Evolutionary conservation across 2,797 vertebrate species (phyloP), one percentile per base, ranked within the genome.

Genomic region (Pachyuromys duprasi): DNA sequence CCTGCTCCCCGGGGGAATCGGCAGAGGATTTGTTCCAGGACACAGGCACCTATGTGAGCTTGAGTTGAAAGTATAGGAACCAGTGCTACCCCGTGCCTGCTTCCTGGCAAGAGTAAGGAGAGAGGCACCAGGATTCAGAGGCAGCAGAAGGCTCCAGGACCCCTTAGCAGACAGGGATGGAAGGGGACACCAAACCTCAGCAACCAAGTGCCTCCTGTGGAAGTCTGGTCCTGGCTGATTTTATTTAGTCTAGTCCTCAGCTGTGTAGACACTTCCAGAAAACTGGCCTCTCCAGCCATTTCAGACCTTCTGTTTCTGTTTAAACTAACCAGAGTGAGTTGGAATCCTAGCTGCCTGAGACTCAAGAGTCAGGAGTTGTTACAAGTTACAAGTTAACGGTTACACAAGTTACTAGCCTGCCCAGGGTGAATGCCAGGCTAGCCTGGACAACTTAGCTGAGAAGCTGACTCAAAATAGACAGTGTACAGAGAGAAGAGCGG

Each of bases 101-200:
- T 6, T 79, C 76, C 65, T 33, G 49, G 4, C 12, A 57, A 65
- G 69, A 75, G 78, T 36, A 5, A 7, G 0, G 49, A 33, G n/a
- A 45, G n/a, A 11, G 12, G 36, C 24, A 15, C 17, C 17, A 18
- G 55, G 17, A 15, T 57, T 57, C 28, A 39, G 42, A 14, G 15
- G 33, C 24, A 15, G 69, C n/a, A 53, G 83, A 78, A 15, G 75
- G n/a, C 1, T 26, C 18, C 62, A 36, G 62, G 39, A 33, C 8
- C 15, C 65, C 45, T 31, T 1, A 39, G 57, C 80, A 42, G 45
- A 31, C 18, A 22, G 42, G 53, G 31, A 22, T 8, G 11, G 49
- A 62, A 1, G n/a, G 0, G 0, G 49, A 24, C 18, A 22, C 57
- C 63, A 11, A 13, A 2, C 28, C 5, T 0, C 0, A 1, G 63